Evolutionary conservation across 2,113 vertebrate genomes (phyloP).

Genomic region (Setophaga coronata): DNA sequence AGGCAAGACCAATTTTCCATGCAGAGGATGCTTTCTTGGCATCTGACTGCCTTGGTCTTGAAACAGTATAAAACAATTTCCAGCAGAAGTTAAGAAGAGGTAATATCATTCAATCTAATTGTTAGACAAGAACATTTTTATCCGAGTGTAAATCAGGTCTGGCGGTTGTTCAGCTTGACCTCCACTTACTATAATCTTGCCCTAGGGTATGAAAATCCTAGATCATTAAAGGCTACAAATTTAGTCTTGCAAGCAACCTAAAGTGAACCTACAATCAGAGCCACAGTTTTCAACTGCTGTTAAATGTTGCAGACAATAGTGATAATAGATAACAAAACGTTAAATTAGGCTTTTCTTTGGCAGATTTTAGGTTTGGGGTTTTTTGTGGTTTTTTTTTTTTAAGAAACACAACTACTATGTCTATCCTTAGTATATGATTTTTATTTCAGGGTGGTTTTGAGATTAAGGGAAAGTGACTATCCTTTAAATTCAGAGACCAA

Average conservation of each 20-base stretch:
- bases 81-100: background rate
- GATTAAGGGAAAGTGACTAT: background rate
- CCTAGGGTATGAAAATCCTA: conserved; percentile 60
- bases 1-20: background rate
- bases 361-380: background rate
- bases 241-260: conserved; percentile 45
- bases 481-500: background rate
- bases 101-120: conserved; percentile 29
- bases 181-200: conserved; percentile 53
- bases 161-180: conserved; percentile 53
- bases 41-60: background rate
- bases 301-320: background rate
- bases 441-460: background rate
- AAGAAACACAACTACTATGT: background rate
- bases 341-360: background rate
- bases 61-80: background rate
- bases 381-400: background rate
- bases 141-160: conserved; percentile 41
- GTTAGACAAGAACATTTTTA: conserved; percentile 48
- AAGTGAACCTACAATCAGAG: conserved; percentile 11
- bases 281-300: background rate
- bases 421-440: background rate
- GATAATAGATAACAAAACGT: rapidly evolving
- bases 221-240: conserved; percentile 54
- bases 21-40: background rate